These are phyloP conservation scores for Drosophila persimilis DNA, from an alignment of 1,140 invertebrate species.

Conservation along the genomic window DNA sequence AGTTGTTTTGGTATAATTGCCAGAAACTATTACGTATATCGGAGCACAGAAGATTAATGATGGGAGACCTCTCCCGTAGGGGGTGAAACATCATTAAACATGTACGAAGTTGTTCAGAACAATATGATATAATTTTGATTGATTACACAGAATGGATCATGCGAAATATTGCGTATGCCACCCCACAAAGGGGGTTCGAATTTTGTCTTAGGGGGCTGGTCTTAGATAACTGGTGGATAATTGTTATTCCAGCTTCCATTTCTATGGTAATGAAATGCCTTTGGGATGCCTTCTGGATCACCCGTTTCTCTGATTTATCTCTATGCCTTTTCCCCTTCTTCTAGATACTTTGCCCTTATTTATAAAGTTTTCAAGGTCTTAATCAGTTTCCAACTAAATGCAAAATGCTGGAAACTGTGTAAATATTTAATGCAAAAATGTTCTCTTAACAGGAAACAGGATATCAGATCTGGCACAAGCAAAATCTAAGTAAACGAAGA, in stretches of 20 bases:
- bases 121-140: no score
- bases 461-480: conserved; percentile 15
- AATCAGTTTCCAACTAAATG: background rate
- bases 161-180: no score
- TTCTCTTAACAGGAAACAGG: conserved; percentile 16
- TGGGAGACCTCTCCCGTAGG: no score
- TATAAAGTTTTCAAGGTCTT: background rate
- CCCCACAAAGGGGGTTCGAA: no score
- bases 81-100: no score
- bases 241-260: no score
- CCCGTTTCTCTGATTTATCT: conserved; percentile 8
- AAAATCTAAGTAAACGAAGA: background rate
- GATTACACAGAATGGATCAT: no score
- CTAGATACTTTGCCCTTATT: conserved; percentile 18
- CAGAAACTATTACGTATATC: conserved; percentile 16
- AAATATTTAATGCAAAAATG: conserved; percentile 32
- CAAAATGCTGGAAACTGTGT: conserved; percentile 25
- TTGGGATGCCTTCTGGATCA: conserved; percentile 21
- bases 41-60: no score
- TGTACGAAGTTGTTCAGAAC: no score
- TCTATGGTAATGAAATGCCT: background rate
- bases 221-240: no score
- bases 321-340: background rate
- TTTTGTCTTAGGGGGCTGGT: no score
- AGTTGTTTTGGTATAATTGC: conserved; percentile 8